These are phyloP conservation scores for Nephotettix cincticeps DNA, from an alignment of 1,140 invertebrate genomes.

Conservation along the genomic window DNA sequence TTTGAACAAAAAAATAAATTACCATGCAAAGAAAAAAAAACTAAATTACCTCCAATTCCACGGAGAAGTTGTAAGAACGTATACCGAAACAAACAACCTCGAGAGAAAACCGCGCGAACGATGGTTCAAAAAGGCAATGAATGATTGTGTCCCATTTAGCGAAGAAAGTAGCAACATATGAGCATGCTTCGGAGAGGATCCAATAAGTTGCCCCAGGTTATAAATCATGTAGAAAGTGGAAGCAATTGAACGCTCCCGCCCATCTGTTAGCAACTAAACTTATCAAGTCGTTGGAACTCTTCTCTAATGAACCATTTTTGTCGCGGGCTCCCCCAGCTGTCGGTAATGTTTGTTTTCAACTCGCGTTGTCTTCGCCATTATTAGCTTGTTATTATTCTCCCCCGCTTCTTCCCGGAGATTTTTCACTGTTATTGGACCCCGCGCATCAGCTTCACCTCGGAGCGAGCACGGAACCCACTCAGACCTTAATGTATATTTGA, in stretches of 20 bases:
- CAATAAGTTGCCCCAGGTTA: neutral
- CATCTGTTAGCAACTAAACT: conserved; percentile 8
- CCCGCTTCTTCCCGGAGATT: neutral
- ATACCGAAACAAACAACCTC: no score
- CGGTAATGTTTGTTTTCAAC: conserved; percentile 10
- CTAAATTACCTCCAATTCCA: no score
- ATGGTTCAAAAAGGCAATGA: neutral
- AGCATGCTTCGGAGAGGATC: neutral
- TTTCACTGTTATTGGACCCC: no score
- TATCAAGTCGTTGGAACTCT: neutral
- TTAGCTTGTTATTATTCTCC: neutral
- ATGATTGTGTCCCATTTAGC: neutral
- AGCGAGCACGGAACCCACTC: no score
- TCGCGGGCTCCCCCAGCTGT: neutral
- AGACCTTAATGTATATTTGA: no score
- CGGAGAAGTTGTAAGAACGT: no score
- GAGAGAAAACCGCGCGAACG: neutral
- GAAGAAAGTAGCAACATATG: neutral
- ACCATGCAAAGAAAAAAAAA: no score
- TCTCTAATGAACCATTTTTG: conserved; percentile 12
- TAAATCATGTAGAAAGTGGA: neutral
- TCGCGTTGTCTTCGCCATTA: neutral
- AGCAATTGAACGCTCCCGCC: neutral
- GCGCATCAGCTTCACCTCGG: no score
- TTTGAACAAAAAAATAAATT: no score